Evolutionary conservation across 1,140 invertebrate species (phyloP).

Genomic region (Tetragonula clypearis): DNA sequence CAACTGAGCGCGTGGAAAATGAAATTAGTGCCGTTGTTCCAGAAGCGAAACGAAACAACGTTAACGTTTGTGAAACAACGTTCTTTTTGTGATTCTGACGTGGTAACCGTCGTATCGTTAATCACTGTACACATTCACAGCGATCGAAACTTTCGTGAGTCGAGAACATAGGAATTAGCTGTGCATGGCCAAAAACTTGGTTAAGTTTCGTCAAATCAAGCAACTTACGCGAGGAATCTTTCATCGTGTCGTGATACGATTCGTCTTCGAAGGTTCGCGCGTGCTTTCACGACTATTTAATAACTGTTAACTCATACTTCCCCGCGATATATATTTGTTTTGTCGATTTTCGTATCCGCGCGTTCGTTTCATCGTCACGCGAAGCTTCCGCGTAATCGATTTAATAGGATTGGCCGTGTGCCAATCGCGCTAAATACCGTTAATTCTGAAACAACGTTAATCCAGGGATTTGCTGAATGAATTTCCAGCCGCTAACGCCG

Average conservation of each 20-base stretch:
- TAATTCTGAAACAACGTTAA: constrained; percentile 27
- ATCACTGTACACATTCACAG: not conserved
- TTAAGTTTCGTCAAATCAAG: not conserved
- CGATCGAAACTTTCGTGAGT: not conserved
- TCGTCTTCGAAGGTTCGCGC: not conserved
- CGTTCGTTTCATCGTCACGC: not conserved
- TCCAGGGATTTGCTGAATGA: not conserved
- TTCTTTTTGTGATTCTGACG: not conserved
- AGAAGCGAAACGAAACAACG: not conserved
- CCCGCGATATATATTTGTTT: not conserved
- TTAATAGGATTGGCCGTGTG: constrained; percentile 22
- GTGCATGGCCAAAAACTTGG: no score
- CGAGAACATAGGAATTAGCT: not conserved
- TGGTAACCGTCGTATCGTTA: not conserved
- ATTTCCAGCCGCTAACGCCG: not conserved
- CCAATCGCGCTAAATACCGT: constrained; percentile 35
- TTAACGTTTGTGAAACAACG: not conserved
- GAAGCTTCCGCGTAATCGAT: constrained; percentile 10
- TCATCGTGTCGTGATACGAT: not conserved
- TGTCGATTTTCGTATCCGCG: not conserved
- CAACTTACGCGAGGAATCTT: not conserved
- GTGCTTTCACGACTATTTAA: not conserved
- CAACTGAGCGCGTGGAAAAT: not conserved
- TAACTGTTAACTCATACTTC: not conserved
- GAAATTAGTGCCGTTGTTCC: not conserved